A percentile compares a stretch with the other conserved stretches of the same genome.
phyloP scores from a whole-genome alignment of 2,113 vertebrate species.

The Otis tarda region DNA sequence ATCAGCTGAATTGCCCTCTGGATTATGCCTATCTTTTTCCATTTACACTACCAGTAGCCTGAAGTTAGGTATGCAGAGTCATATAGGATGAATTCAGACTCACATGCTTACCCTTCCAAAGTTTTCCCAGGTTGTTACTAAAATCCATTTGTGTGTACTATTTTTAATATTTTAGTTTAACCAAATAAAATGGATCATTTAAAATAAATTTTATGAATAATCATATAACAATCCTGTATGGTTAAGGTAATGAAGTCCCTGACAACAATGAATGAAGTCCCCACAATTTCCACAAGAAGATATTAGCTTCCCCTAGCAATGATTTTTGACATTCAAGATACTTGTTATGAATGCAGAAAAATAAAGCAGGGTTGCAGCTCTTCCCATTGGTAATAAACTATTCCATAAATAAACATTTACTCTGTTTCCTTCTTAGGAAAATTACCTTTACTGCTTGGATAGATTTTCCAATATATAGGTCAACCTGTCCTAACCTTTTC shows the following conservation, averaged over 20 bases:
- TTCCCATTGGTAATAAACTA: constrained; percentile 61
- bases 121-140: neutral
- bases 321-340: constrained; percentile 58
- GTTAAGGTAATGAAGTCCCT: neutral
- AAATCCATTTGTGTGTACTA: neutral
- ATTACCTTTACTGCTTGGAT: constrained; percentile 63
- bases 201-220: neutral
- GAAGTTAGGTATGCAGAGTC: neutral
- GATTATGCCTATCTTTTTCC: neutral
- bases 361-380: constrained; percentile 20
- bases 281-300: constrained; percentile 20
- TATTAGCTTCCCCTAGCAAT: constrained; percentile 4
- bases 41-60: neutral
- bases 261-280: constrained; percentile 11
- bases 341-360: constrained; percentile 44
- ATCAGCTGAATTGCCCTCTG: neutral
- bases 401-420: constrained; percentile 67
- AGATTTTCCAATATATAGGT: constrained; percentile 70
- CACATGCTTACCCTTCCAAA: neutral
- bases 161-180: neutral
- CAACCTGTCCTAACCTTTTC: constrained; percentile 65
- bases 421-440: constrained; percentile 62
- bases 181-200: neutral
- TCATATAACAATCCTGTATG: neutral
- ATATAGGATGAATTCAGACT: neutral